A percentile compares a stretch with the other conserved stretches of the same genome.
These are phyloP conservation scores for Eulacestoma nigropectus DNA, from an alignment of 2,113 vertebrate species.

Conservation along the genomic window DNA sequence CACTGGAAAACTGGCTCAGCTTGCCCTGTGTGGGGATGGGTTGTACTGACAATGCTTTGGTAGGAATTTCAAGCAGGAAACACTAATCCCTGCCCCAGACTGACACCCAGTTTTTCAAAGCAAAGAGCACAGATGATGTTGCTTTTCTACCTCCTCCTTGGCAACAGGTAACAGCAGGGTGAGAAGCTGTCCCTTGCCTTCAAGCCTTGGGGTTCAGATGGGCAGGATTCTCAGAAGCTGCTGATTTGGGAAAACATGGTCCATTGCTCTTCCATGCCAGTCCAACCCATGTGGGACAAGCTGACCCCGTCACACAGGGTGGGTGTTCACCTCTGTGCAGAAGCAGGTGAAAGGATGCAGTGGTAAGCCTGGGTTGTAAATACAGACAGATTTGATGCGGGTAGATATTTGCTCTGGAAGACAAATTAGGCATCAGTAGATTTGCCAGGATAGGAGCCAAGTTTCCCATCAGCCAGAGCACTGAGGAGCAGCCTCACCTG, in stretches of 20 bases:
- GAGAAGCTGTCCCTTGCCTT: not conserved
- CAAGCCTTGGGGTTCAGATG: not conserved
- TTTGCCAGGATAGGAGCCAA: not conserved
- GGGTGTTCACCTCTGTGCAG: not conserved
- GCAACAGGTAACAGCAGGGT: not conserved
- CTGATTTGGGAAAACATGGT: not conserved
- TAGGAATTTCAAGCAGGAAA: not conserved
- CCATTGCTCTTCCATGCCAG: not conserved
- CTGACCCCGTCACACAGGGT: fast-evolving
- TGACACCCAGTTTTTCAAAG: not conserved
- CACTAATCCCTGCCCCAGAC: not conserved
- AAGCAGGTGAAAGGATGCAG: not conserved
- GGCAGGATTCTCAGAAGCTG: not conserved
- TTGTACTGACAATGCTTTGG: not conserved
- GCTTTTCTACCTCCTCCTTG: not conserved
- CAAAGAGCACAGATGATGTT: not conserved
- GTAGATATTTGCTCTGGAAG: not conserved
- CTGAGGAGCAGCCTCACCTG: not conserved
- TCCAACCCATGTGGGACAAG: fast-evolving
- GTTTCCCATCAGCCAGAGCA: not conserved
- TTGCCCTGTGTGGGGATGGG: not conserved
- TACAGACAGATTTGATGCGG: not conserved
- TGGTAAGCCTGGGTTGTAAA: not conserved
- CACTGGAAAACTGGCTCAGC: not conserved
- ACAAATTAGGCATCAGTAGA: not conserved